Evolutionary conservation across 2,113 vertebrate species (phyloP).

Genomic region (Burhinus bistriatus): DNA sequence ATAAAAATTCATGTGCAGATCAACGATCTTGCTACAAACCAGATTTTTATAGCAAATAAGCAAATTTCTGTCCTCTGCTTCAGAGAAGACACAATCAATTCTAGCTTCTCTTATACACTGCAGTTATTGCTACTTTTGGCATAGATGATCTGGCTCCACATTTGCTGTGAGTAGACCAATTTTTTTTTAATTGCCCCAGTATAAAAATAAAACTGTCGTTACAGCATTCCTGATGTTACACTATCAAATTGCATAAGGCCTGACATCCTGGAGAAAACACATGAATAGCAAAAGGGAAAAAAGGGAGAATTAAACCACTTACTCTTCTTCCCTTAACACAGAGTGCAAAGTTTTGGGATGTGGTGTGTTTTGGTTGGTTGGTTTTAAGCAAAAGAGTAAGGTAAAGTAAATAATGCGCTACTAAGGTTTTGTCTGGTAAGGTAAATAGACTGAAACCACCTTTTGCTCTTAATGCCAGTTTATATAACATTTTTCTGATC

Average conservation of each 20-base stretch:
- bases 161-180: slow-evolving; percentile 49
- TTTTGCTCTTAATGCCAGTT: neutral
- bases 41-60: slow-evolving; percentile 48
- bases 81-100: slow-evolving; percentile 32
- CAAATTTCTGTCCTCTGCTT: slow-evolving; percentile 37
- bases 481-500: neutral
- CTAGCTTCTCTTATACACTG: neutral
- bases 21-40: neutral
- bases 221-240: slow-evolving; percentile 10
- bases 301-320: neutral
- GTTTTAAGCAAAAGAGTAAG: neutral
- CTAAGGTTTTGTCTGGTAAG: neutral
- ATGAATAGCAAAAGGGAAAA: neutral
- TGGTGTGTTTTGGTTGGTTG: neutral
- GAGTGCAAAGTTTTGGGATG: neutral
- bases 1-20: neutral
- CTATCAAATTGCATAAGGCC: slow-evolving; percentile 6
- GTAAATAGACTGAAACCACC: neutral
- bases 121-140: slow-evolving; percentile 56
- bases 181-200: slow-evolving; percentile 31
- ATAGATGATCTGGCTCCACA: slow-evolving; percentile 49
- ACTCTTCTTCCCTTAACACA: neutral
- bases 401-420: neutral
- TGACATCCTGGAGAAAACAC: neutral
- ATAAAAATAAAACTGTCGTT: slow-evolving; percentile 63